phyloP scores from a whole-genome alignment of 1,140 invertebrate genomes.

The Pseudomyrmex dendroicus region DNA sequence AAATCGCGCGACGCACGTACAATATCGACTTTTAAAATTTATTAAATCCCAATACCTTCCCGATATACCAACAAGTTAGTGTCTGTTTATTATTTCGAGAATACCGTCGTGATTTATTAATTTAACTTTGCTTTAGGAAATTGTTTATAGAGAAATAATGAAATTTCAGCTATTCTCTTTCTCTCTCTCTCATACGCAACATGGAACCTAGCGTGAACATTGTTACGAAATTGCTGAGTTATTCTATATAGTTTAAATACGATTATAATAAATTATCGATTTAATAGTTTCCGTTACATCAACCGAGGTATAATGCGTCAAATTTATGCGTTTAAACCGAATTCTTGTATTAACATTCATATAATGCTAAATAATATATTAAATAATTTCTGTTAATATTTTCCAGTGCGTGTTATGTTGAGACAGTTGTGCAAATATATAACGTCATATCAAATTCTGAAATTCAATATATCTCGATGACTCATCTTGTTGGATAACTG shows the following conservation, averaged over 20 bases:
- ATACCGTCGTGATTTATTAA: neutral
- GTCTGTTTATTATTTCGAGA: conserved; percentile 20
- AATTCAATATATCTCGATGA: neutral
- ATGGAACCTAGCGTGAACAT: neutral
- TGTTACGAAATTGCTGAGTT: conserved; percentile 32
- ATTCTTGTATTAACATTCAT: neutral
- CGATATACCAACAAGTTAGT: neutral
- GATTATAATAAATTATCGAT: conserved; percentile 52
- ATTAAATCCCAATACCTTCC: conserved; percentile 1
- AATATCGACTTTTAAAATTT: conserved; percentile 6
- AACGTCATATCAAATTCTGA: neutral
- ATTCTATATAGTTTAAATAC: conserved; percentile 13
- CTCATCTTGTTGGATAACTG: neutral
- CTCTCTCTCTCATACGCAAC: too few species aligned
- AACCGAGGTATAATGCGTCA: neutral
- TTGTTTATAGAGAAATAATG: conserved; percentile 21
- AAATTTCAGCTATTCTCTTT: neutral
- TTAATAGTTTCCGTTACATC: neutral
- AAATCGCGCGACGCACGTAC: neutral
- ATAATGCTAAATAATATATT: neutral
- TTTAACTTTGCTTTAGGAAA: conserved; percentile 20
- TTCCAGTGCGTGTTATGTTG: neutral
- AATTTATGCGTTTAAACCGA: neutral
- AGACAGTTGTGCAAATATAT: neutral
- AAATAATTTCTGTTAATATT: conserved; percentile 5